Evolutionary conservation across 2,797 vertebrate genomes (phyloP).

Genomic region (Crenichthys baileyi): DNA sequence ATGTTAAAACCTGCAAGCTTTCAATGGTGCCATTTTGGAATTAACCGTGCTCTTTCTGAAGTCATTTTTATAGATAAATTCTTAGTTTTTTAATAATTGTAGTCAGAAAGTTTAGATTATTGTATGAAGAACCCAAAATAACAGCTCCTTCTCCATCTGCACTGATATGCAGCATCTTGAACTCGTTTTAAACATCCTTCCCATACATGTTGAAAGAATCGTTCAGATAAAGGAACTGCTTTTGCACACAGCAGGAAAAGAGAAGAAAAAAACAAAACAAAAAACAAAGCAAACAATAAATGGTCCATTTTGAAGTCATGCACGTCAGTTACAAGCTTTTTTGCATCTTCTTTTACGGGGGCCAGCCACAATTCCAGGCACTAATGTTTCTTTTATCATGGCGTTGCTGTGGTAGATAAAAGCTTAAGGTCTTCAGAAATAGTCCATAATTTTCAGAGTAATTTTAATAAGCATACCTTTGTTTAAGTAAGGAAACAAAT

Average conservation of each 20-base stretch:
- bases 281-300: slow-evolving; percentile 35
- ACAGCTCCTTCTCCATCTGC: slow-evolving; percentile 1
- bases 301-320: slow-evolving; percentile 58
- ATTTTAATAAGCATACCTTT: slow-evolving; percentile 25
- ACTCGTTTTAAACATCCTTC: slow-evolving; percentile 12
- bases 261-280: slow-evolving; percentile 10
- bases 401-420: slow-evolving; percentile 32
- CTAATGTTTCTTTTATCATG: slow-evolving; percentile 24
- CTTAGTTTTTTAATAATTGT: slow-evolving; percentile 1
- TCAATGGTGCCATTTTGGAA: slow-evolving; percentile 17
- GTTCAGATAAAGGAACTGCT: slow-evolving; percentile 23
- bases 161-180: not conserved
- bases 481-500: slow-evolving; percentile 10
- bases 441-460: slow-evolving; percentile 19
- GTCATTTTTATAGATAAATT: slow-evolving; percentile 8
- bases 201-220: slow-evolving; percentile 16
- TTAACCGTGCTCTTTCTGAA: slow-evolving; percentile 29
- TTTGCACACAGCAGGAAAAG: slow-evolving; percentile 43
- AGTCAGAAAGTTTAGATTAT: slow-evolving; percentile 1
- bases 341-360: slow-evolving; percentile 28
- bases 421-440: slow-evolving; percentile 38
- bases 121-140: slow-evolving; percentile 15
- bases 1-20: slow-evolving; percentile 42
- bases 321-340: slow-evolving; percentile 38
- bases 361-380: slow-evolving; percentile 39